Evolutionary conservation across 2,797 vertebrate genomes (phyloP), one percentile per base, ranked within the genome.

Genomic region (Pampus argenteus): DNA sequence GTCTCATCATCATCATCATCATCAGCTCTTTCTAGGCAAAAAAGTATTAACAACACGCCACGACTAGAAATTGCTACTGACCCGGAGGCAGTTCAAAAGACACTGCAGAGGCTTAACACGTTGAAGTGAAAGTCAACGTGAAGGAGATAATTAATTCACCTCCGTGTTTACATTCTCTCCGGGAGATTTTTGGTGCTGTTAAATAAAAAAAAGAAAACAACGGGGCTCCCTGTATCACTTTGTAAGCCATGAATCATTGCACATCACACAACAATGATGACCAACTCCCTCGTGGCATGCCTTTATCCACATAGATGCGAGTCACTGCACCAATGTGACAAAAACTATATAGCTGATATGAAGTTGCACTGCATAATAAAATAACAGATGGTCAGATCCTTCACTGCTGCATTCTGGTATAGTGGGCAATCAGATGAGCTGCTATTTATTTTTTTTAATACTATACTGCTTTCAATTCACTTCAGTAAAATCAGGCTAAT

Each of bases 321-420:
- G 68, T 77, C 81, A 85, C 76, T 84, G 84, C 84, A 83, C 66
- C 86, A 84, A 71, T 78, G 52, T 64, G 66, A 82, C 62, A 78
- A 61, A 72, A 74, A 66, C 74, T 59, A 78, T 70, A 68, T 58
- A 31, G 75, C 77, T 83, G 78, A 72, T 84, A 52, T 81, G 50
- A 72, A 75, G 71, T 72, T 86, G 14, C 56, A 28, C 74, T 56
- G 79, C 86, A 86, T 70, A 66, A 85, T 57, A 68, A 40, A 10
- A 3, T 63, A 69, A 67, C 74, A 87, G 74, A 83, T 74, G 60
- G 61, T 51, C 29, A n/a, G 50, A 66, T 6, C 6, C 59, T 76
- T 78, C 61, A 63, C 70, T 86, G 78, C 79, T 83, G 87, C 76
- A 80, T 71, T 73, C 50, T 62, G 49, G 60, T 70, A 57, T 15